phyloP scores from a whole-genome alignment of 2,113 vertebrate genomes.

The Hoplias malabaricus region DNA sequence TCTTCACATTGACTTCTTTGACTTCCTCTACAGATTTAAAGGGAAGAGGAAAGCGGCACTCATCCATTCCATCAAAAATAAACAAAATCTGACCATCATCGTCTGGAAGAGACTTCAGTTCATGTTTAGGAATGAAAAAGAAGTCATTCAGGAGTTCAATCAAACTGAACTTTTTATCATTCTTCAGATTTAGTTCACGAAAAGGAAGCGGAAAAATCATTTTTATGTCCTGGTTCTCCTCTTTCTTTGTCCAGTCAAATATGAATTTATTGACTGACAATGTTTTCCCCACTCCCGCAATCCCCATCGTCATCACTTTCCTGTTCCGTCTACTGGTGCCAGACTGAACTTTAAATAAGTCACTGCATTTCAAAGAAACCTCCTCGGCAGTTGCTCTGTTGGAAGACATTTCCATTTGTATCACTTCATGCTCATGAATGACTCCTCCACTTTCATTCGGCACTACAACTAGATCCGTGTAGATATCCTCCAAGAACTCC shows the following conservation, averaged over 20 bases:
- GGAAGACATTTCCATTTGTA: too few species aligned
- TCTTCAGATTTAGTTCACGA: neutral
- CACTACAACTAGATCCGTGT: too few species aligned
- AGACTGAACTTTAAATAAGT: neutral
- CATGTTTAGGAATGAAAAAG: neutral
- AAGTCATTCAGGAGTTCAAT: neutral
- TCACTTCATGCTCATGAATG: too few species aligned
- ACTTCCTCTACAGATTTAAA: neutral
- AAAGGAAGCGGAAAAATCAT: neutral
- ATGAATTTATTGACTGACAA: neutral
- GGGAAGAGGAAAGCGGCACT: neutral
- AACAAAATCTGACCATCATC: neutral
- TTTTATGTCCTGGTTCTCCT: neutral
- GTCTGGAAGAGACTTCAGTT: neutral
- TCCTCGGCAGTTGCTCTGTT: neutral
- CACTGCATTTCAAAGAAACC: neutral
- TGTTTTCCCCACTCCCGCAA: neutral
- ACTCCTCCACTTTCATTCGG: too few species aligned
- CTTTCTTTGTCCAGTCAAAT: neutral
- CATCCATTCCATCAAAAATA: conserved; percentile 3
- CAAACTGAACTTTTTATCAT: neutral
- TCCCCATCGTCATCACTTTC: neutral
- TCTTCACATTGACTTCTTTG: neutral
- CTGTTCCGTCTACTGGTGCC: neutral
- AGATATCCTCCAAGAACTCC: too few species aligned